These are phyloP conservation scores for Echinometra lucunter DNA, from an alignment of 53 echinoderm and acorn worm genomes.

Conservation along the genomic window DNA sequence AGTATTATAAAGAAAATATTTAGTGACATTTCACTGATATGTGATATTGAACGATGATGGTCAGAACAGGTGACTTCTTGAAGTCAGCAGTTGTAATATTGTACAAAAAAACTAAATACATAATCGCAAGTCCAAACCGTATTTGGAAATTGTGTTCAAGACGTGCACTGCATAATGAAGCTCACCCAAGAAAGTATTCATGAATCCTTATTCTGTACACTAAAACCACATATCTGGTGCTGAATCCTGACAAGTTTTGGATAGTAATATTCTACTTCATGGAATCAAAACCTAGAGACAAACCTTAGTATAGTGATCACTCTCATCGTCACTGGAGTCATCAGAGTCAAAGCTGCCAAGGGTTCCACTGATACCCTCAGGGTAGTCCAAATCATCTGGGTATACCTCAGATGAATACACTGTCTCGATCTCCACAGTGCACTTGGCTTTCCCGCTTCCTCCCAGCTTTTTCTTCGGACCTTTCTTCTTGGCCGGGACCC, in stretches of 20 bases:
- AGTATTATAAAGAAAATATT: too few species aligned
- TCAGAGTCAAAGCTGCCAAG: constrained; percentile 22
- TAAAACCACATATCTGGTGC: too few species aligned
- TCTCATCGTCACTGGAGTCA: constrained; percentile 65
- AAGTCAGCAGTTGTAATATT: not conserved
- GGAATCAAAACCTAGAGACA: not conserved
- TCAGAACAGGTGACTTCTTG: too few species aligned
- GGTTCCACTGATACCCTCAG: not conserved
- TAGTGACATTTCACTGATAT: too few species aligned
- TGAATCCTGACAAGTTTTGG: not conserved
- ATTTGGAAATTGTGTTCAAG: too few species aligned
- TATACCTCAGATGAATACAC: constrained; percentile 77
- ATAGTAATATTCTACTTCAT: not conserved
- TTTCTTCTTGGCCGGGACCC: constrained; percentile 73
- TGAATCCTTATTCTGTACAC: not conserved
- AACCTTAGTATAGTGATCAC: constrained; percentile 64
- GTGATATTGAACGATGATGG: too few species aligned
- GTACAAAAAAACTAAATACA: too few species aligned
- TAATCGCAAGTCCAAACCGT: too few species aligned
- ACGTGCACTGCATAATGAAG: too few species aligned
- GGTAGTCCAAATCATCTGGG: constrained; percentile 54
- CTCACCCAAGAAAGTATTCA: not conserved
- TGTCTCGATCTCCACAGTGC: constrained; percentile 79
- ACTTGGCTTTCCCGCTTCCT: constrained; percentile 74
- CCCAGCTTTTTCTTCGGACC: constrained; percentile 74